phyloP scores from a whole-genome alignment of 1,140 invertebrate species.

The Cydia splendana region DNA sequence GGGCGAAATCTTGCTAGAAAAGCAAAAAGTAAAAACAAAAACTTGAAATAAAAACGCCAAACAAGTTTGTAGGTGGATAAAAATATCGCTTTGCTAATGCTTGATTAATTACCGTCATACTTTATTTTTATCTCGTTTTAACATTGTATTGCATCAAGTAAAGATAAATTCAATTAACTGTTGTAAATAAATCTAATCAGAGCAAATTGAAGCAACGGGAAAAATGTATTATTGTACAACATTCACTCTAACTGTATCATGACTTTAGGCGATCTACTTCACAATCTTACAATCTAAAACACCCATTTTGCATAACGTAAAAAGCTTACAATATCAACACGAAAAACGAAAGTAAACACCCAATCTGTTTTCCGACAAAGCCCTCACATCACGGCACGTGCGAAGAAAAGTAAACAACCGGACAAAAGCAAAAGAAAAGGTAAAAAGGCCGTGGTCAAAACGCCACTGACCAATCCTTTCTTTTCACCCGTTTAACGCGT shows the following conservation, averaged over 20 bases:
- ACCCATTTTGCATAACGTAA: not conserved
- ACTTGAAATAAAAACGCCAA: not conserved
- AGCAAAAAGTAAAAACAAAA: not conserved
- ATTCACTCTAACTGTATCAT: not conserved
- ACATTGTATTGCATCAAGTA: not conserved
- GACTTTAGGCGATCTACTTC: constrained; percentile 1
- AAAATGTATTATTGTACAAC: not conserved
- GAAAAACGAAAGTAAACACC: not conserved
- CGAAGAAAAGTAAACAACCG: not conserved
- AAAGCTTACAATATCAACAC: not conserved
- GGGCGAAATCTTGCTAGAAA: not conserved
- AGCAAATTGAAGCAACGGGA: not conserved
- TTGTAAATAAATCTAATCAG: not conserved
- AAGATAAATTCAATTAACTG: not conserved
- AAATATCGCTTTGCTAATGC: not conserved
- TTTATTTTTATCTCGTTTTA: not conserved
- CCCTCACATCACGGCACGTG: not conserved
- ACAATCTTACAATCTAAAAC: not conserved
- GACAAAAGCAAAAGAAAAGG: not conserved
- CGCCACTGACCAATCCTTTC: constrained; percentile 1
- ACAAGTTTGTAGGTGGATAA: not conserved
- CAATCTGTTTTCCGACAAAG: not conserved
- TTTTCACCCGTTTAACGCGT: constrained; percentile 13
- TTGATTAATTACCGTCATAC: not conserved
- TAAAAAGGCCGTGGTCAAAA: not conserved